Percentiles rank a stretch among this genome's conserved stretches.
Evolutionary conservation across 2,888 invertebrate species (phyloP).

Genomic region (Pristionchus mayeri): DNA sequence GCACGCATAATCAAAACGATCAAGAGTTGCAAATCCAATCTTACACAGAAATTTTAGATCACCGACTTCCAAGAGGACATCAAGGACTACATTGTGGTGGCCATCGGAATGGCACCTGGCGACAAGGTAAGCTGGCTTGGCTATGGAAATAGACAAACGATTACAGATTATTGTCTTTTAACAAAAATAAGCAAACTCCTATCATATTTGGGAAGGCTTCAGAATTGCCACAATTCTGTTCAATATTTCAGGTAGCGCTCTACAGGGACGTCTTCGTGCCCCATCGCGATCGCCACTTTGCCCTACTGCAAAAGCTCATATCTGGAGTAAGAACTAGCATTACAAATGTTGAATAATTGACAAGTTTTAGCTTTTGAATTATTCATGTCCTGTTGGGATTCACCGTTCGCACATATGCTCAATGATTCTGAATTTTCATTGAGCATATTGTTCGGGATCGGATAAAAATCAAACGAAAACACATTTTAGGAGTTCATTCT

Average conservation of each 20-base stretch:
- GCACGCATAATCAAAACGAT: too few species aligned
- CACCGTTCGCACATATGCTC: too few species aligned
- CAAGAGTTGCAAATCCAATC: too few species aligned
- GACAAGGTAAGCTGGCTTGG: conserved; percentile 11
- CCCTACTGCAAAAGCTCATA: background rate
- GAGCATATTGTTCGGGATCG: too few species aligned
- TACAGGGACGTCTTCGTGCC: background rate
- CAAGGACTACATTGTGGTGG: background rate
- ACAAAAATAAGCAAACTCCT: too few species aligned
- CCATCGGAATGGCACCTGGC: background rate
- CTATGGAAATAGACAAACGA: too few species aligned
- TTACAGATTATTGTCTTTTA: too few species aligned
- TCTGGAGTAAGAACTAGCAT: conserved; percentile 1
- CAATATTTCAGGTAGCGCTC: conserved; percentile 3
- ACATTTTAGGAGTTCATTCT: background rate
- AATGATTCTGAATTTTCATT: too few species aligned
- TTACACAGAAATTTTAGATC: background rate
- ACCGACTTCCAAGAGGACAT: background rate
- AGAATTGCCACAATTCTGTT: background rate
- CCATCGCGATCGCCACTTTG: conserved; percentile 26
- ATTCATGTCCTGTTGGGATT: too few species aligned
- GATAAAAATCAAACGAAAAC: too few species aligned
- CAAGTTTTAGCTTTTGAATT: background rate
- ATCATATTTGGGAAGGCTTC: too few species aligned
- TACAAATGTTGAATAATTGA: background rate